Base-by-base conservation (phyloP, 2,113 vertebrate species). In the Thryonomys swinderianus region DNA sequence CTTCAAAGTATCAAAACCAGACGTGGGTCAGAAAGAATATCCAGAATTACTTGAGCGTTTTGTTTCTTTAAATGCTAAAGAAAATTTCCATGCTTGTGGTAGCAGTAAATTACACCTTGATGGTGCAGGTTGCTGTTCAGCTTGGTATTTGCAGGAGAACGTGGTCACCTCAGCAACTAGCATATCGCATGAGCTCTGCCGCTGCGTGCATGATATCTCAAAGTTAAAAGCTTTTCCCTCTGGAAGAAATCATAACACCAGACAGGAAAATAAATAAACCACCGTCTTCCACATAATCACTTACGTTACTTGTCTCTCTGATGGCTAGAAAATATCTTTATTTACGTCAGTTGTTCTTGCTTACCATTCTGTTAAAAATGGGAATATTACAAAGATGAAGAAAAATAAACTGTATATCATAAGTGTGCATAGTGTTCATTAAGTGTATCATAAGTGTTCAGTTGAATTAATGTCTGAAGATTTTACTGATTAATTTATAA, bases 101-200 rank as follows among this genome's bases (percentile, higher is more conserved):
- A 91, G 83, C 88, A 83, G 73, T 61, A 95, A 93, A 96, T 92
- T 95, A 71, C 25, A 88, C 69, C 37, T 55, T 69, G 97, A 96
- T 97, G 96, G 97, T 93, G 96, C 96, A 97, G 53, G 66, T 59
- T 97, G 27, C 83, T 96, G 88, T 97, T 96, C 91, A 93, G 95
- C 64, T 84, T 86, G 91, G 32, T 90, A 96, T 95, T 96, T 97
- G 95, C 96, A 96, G 94, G 95, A 95, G 97, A 96, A 95, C 87
- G 90, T 79, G 94, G 96, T 98, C 95, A 95, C 97, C 96, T 95
- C 97, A 96, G 97, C 94, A 98, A 98, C 97, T 91, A 82, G 86
- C 53, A 40, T 17, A 81, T 96, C 96, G 93, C 93, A 91, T 37
- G 64, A 67, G 76, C 82, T 61, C 17, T 42, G 91, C 51, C 69